These are phyloP conservation scores for Vicugna pacos DNA, from an alignment of 2,113 vertebrate genomes.

Conservation along the genomic window DNA sequence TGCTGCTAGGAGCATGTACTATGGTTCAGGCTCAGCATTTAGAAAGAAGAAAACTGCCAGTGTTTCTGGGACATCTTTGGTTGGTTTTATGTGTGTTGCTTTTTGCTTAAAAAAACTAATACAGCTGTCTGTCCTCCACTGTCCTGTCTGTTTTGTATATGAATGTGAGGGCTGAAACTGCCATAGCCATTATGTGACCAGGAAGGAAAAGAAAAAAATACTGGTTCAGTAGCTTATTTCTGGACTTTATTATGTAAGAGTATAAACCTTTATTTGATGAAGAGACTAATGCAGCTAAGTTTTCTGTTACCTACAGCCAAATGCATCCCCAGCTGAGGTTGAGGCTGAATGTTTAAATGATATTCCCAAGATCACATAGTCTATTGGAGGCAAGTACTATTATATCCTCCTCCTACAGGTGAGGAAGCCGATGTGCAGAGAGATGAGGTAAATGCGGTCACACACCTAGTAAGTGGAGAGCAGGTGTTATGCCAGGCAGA, in stretches of 20 bases:
- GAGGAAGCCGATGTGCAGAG: neutral
- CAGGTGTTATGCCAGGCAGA: neutral
- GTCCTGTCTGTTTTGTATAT: neutral
- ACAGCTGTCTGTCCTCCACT: neutral
- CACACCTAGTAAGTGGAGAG: neutral
- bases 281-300: neutral
- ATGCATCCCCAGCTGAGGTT: neutral
- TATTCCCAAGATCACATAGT: neutral
- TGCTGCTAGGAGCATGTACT: neutral
- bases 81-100: neutral
- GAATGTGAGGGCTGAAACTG: neutral
- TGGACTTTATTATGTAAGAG: neutral
- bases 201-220: neutral
- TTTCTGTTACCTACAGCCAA: conserved; percentile 15
- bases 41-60: neutral
- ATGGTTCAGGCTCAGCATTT: neutral
- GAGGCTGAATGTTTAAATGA: neutral
- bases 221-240: neutral
- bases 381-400: neutral
- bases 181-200: neutral
- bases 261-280: neutral
- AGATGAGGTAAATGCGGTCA: neutral
- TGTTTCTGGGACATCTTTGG: neutral
- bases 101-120: neutral
- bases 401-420: neutral